Conservation (phyloP, 2,113 vertebrate genomes). For the Circaetus gallicus region DNA sequence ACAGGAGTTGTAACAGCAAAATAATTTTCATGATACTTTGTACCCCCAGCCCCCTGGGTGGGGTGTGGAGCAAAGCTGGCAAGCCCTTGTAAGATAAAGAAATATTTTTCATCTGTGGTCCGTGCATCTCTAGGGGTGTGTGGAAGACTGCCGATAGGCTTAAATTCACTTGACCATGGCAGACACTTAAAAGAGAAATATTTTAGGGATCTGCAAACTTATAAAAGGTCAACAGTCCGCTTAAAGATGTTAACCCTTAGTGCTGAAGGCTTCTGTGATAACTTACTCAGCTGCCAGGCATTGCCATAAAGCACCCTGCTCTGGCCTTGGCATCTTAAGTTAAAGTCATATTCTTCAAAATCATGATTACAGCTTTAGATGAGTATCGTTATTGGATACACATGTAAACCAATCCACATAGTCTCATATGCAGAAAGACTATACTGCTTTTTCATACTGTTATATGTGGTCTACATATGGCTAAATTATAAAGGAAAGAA, state of each 20-base stretch:
- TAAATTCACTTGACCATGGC: neutral
- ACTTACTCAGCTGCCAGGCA: neutral
- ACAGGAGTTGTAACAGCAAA: neutral
- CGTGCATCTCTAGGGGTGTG: neutral
- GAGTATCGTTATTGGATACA: neutral
- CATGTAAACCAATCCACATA: accelerated
- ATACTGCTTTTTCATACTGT: neutral
- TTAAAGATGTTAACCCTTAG: neutral
- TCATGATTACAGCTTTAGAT: neutral
- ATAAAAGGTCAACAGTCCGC: neutral
- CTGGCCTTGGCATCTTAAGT: neutral
- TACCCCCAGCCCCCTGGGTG: neutral
- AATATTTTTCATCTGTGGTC: neutral
- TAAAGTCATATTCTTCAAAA: neutral
- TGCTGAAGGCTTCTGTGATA: neutral
- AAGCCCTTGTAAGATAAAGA: neutral
- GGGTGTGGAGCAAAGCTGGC: neutral
- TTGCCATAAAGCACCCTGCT: neutral
- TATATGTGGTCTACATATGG: accelerated
- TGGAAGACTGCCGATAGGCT: neutral
- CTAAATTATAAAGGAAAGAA: neutral
- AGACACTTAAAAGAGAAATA: neutral
- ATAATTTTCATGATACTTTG: accelerated
- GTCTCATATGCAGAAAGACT: neutral
- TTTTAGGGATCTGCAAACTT: neutral